Conservation (phyloP, 2,888 invertebrate species). For the Andrena minutula region DNA sequence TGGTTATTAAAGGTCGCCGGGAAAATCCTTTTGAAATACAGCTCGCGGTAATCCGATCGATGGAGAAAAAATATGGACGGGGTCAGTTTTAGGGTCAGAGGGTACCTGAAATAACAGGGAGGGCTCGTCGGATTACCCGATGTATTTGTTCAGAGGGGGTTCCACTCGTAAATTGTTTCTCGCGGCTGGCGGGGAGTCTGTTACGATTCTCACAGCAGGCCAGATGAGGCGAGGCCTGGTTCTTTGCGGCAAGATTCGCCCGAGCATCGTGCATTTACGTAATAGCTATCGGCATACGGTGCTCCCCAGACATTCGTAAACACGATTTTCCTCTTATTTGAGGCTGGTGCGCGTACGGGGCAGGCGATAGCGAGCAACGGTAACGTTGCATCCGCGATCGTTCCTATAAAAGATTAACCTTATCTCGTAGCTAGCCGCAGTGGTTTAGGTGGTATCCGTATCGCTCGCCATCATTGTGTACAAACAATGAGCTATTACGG, state of each 20-base stretch:
- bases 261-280: constrained; percentile 43
- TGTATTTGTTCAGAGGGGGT: constrained; percentile 72
- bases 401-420: constrained; percentile 1
- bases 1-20: neutral
- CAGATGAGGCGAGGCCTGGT: constrained; percentile 18
- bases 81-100: constrained; percentile 57
- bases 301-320: constrained; percentile 7
- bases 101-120: constrained; percentile 77
- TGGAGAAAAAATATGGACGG: constrained; percentile 47
- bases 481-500: constrained; percentile 58
- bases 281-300: constrained; percentile 20
- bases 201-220: constrained; percentile 36
- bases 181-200: constrained; percentile 26
- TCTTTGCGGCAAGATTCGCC: constrained; percentile 39
- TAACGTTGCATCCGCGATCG: constrained; percentile 11
- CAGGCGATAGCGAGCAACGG: neutral
- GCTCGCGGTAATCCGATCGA: constrained; percentile 60
- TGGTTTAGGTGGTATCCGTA: constrained; percentile 40
- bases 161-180: constrained; percentile 65
- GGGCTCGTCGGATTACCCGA: constrained; percentile 73
- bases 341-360: neutral
- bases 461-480: constrained; percentile 37
- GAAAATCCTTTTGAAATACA: constrained; percentile 50
- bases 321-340: constrained; percentile 2
- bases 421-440: neutral